Conservation (phyloP, 2,888 invertebrate species). For the Tricholauxania praeusta region DNA sequence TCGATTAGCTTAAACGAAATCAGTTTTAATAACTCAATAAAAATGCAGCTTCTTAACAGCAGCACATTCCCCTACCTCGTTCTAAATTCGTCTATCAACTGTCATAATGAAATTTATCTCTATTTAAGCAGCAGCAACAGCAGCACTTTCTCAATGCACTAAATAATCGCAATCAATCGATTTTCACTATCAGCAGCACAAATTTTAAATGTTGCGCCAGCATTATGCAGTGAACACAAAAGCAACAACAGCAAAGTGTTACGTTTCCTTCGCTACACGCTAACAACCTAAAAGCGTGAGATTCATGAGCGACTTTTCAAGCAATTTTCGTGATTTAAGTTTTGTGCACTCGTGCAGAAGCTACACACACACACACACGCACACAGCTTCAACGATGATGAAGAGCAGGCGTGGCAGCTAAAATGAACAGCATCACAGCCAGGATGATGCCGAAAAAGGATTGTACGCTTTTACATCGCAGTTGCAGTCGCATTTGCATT, state of each 20-base stretch:
- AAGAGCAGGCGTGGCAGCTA: background rate
- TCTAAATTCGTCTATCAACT: background rate
- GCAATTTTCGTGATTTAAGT: slow-evolving; percentile 3
- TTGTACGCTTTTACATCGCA: slow-evolving; percentile 20
- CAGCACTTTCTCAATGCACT: too few species aligned
- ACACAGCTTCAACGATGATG: background rate
- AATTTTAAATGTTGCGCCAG: too few species aligned
- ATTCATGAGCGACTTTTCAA: slow-evolving; percentile 2
- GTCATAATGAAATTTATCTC: slow-evolving; percentile 3
- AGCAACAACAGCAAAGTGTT: background rate
- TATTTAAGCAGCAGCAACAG: background rate
- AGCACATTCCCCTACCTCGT: background rate
- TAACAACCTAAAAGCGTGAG: background rate
- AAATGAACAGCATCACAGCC: too few species aligned
- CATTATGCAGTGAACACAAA: background rate
- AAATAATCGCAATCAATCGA: slow-evolving; percentile 4
- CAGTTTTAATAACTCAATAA: too few species aligned
- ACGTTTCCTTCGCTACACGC: background rate
- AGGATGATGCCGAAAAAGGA: too few species aligned
- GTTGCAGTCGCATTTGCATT: slow-evolving; percentile 37
- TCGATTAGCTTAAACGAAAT: too few species aligned
- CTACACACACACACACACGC: background rate
- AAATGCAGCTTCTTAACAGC: too few species aligned
- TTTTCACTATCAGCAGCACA: background rate
- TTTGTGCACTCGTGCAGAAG: slow-evolving; percentile 1